These are phyloP conservation scores for Aspidoscelis tigris DNA, from an alignment of 2,113 vertebrate species.

Conservation along the genomic window DNA sequence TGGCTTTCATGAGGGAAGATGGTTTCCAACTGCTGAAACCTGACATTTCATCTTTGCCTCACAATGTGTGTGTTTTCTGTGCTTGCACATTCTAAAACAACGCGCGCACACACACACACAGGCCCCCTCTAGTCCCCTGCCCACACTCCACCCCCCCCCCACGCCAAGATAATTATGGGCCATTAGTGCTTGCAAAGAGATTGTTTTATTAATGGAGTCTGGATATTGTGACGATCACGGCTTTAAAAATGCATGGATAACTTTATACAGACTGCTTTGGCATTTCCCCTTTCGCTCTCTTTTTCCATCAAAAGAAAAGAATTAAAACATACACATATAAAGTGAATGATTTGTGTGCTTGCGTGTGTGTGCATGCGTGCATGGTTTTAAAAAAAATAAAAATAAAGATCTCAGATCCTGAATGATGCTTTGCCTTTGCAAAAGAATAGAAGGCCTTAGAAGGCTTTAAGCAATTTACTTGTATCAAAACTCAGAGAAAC, in stretches of 20 bases:
- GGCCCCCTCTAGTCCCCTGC: no score
- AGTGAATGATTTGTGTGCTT: constrained; percentile 43
- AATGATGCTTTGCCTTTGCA: constrained; percentile 53
- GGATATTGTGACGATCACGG: constrained; percentile 57
- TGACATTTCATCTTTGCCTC: constrained; percentile 30
- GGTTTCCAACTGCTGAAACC: constrained; percentile 33
- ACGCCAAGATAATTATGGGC: constrained; percentile 64
- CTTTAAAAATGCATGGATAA: constrained; percentile 69
- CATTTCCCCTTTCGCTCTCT: background rate
- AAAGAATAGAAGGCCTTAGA: constrained; percentile 2
- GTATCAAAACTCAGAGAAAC: background rate
- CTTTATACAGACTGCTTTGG: constrained; percentile 23
- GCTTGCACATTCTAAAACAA: constrained; percentile 51
- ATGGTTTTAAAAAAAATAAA: background rate
- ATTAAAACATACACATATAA: constrained; percentile 46
- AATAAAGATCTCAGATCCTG: constrained; percentile 43
- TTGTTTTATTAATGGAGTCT: constrained; percentile 67
- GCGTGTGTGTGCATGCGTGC: background rate
- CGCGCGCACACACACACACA: no score
- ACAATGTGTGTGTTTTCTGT: constrained; percentile 44
- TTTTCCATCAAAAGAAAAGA: constrained; percentile 6
- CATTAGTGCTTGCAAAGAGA: constrained; percentile 58
- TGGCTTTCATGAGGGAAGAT: constrained; percentile 50
- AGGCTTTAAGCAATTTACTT: background rate
- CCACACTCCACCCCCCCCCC: no score